Base-by-base conservation (phyloP, 2,888 invertebrate species). In the Xanthia icteritia region DNA sequence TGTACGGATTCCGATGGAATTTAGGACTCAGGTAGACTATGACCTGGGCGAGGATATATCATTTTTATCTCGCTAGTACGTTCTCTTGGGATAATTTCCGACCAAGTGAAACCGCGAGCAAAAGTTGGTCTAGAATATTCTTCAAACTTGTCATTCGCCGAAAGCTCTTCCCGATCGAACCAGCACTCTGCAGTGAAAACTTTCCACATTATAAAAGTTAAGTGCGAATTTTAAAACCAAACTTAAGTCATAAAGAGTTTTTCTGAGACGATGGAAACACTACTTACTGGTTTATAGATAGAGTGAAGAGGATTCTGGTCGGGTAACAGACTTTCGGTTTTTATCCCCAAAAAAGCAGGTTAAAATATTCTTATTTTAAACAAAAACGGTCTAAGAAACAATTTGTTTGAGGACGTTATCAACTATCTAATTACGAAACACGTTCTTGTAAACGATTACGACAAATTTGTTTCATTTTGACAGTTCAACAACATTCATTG, bases 151-250 rank as follows among this genome's bases (percentile, higher is more conserved):
- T 54, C 27, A 61, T 27, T 45, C 27, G 5, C 48, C n/a, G 27
- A 66, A 63, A 54, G 67, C 56, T 63, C 58, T 66, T 48, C 17
- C 31, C 48, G 54, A 39, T 71, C 71, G 60, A 54, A 17, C 36
- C n/a, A 64, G 48, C 54, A 72, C 48, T 56, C 45, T 42, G 48
- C 56, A 54, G 45, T 11, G 13, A 27, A 72, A 84, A 84, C 61
- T 85, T 85, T 82, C 31, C 39, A 74, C 76, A 85, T 85, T 79
- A 79, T 64, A 63, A 15, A 74, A 72, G 66, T 76, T 74, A 70
- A 85, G 79, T 79, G 73, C 48, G 70, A 73, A 73, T 82, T 82
- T 82, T 83, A 83, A 83, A 82, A 79, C 63, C 42, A 3, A 85
- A 85, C 74, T 82, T 73, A 68, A 23, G 51, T 60, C 78, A 48